Percentiles rank a stretch among this genome's conserved stretches.
Evolutionary conservation across 2,888 invertebrate species (phyloP).

Genomic region (Octodonta nipae): DNA sequence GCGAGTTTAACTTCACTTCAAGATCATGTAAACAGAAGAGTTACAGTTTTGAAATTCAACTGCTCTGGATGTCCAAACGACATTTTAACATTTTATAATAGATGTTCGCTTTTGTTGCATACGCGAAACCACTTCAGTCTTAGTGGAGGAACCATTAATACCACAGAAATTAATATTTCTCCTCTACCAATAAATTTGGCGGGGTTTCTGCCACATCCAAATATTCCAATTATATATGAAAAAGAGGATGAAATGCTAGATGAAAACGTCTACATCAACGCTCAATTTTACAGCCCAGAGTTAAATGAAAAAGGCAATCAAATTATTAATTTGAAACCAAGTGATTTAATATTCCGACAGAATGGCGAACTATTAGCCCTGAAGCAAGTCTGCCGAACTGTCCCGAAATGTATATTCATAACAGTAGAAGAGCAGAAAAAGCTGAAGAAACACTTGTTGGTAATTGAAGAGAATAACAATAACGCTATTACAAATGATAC

Average conservation of each 20-base stretch:
- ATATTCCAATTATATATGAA: conserved; percentile 26
- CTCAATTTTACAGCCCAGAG: conserved; percentile 28
- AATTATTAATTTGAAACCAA: conserved; percentile 23
- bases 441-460: conserved; percentile 6
- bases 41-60: conserved; percentile 26
- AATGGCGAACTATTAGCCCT: conserved; percentile 19
- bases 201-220: conserved; percentile 28
- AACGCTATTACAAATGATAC: not conserved
- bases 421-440: conserved; percentile 14
- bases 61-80: conserved; percentile 23
- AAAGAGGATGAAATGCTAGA: conserved; percentile 22
- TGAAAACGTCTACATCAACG: conserved; percentile 20
- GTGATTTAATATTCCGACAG: conserved; percentile 23
- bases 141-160: conserved; percentile 24
- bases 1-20: conserved; percentile 28
- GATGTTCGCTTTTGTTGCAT: conserved; percentile 31
- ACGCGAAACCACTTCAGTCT: conserved; percentile 27
- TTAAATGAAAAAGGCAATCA: conserved; percentile 19
- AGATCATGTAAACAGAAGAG: conserved; percentile 31
- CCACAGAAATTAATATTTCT: conserved; percentile 24
- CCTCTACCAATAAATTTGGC: conserved; percentile 26
- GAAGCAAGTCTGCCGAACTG: conserved; percentile 27
- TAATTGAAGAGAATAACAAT: conserved; percentile 4
- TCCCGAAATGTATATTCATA: conserved; percentile 30
- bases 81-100: conserved; percentile 28